phyloP scores from a whole-genome alignment of 2,888 invertebrate species.

The Physocephala rufipes region DNA sequence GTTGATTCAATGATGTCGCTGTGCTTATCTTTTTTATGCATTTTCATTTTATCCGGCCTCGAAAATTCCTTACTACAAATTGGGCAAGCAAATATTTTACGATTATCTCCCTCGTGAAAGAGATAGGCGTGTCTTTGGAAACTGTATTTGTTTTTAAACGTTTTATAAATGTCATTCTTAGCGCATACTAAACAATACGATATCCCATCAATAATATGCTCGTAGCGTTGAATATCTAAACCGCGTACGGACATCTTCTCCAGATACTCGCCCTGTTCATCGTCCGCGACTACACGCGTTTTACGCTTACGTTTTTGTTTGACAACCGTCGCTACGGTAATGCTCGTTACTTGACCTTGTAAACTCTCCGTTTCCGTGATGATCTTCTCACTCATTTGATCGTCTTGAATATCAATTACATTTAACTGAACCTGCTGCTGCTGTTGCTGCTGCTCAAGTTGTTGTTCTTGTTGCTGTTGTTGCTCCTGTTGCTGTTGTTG shows the following conservation, averaged over 20 bases:
- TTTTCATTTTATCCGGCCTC: constrained; percentile 63
- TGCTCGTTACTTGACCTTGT: constrained; percentile 44
- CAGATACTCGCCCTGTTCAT: constrained; percentile 63
- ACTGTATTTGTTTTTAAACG: constrained; percentile 64
- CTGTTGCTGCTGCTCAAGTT: constrained; percentile 41
- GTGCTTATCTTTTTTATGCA: constrained; percentile 64
- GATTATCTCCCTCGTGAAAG: constrained; percentile 62
- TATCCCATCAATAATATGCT: constrained; percentile 62
- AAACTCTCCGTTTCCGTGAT: constrained; percentile 44
- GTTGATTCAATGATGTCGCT: constrained; percentile 53
- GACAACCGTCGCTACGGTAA: constrained; percentile 43
- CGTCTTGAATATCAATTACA: constrained; percentile 48
- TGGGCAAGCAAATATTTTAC: constrained; percentile 63
- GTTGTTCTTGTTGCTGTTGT: no score
- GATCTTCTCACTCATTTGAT: constrained; percentile 45
- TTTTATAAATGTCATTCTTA: constrained; percentile 63
- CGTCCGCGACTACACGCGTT: constrained; percentile 59
- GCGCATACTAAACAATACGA: constrained; percentile 63
- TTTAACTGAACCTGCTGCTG: constrained; percentile 50
- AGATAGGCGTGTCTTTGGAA: constrained; percentile 63
- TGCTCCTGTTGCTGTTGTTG: constrained; percentile 41
- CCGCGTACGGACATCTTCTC: constrained; percentile 65
- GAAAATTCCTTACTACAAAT: constrained; percentile 64
- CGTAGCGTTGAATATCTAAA: constrained; percentile 62
- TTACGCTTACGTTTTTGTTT: constrained; percentile 63